A percentile compares a stretch with the other conserved stretches of the same genome.
Evolutionary conservation across 1,140 invertebrate species (phyloP).

Genomic region (Papilio dardanus): DNA sequence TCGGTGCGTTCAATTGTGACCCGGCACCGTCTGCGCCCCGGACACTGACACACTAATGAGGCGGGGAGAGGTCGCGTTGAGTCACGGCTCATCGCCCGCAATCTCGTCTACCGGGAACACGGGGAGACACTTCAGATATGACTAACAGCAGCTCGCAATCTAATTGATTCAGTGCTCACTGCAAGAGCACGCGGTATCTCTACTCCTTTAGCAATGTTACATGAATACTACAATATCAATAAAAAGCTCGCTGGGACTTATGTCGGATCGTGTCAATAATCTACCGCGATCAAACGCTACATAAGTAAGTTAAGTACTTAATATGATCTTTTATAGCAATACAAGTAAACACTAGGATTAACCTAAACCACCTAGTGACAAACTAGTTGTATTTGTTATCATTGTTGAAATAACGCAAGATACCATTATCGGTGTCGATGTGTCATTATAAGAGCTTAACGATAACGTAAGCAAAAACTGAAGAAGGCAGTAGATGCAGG

Average conservation of each 20-base stretch:
- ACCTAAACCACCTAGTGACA: no score
- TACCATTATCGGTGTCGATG: background rate
- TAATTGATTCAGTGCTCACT: slow-evolving; percentile 5
- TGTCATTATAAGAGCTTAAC: background rate
- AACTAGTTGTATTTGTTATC: no score
- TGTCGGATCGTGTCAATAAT: no score
- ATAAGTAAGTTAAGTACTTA: no score
- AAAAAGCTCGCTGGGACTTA: background rate
- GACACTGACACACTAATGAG: background rate
- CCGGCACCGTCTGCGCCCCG: background rate
- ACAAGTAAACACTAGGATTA: background rate
- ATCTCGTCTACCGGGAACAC: background rate
- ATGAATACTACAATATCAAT: background rate
- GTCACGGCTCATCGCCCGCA: background rate
- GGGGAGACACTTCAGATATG: background rate
- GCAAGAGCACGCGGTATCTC: background rate
- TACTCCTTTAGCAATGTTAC: background rate
- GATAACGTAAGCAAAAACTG: background rate
- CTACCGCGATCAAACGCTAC: no score
- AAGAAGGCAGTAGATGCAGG: background rate
- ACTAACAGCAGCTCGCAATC: background rate
- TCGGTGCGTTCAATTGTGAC: background rate
- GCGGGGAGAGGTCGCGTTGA: background rate
- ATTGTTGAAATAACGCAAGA: no score
- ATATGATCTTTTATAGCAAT: no score